A percentile compares a stretch with the other conserved stretches of the same genome.
Evolutionary conservation across 2,113 vertebrate genomes (phyloP).

Genomic region (Chaetops frenatus): DNA sequence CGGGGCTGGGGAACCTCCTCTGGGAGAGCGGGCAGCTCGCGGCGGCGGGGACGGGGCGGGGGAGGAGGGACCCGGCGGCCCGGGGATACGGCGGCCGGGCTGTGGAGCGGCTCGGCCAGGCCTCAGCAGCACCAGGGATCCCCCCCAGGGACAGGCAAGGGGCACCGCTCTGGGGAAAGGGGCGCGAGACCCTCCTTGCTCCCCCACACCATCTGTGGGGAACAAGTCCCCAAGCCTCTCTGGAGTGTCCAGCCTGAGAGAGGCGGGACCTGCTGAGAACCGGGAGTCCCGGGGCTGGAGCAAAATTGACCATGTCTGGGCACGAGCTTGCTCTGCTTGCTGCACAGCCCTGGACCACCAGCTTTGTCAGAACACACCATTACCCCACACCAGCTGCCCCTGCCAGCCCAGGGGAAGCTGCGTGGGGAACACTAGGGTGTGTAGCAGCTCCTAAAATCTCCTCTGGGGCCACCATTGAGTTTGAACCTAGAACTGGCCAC

Average conservation of each 20-base stretch:
- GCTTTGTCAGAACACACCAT: background rate
- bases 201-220: accelerated
- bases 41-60: background rate
- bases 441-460: background rate
- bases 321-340: accelerated
- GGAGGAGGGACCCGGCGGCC: background rate
- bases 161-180: background rate
- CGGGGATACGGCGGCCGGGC: background rate
- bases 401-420: background rate
- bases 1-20: conserved; percentile 41
- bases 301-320: accelerated
- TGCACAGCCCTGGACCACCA: background rate
- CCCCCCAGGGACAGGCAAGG: background rate
- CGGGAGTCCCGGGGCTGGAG: accelerated
- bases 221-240: background rate
- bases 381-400: background rate
- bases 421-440: accelerated
- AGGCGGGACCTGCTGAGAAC: background rate
- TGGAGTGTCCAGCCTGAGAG: accelerated
- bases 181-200: accelerated
- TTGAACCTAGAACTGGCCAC: accelerated
- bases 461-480: background rate
- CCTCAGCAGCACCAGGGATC: background rate
- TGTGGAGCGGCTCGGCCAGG: background rate
- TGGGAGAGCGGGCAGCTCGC: background rate